Conservation (phyloP, 2,113 vertebrate genomes). For the Mesitornis unicolor region DNA sequence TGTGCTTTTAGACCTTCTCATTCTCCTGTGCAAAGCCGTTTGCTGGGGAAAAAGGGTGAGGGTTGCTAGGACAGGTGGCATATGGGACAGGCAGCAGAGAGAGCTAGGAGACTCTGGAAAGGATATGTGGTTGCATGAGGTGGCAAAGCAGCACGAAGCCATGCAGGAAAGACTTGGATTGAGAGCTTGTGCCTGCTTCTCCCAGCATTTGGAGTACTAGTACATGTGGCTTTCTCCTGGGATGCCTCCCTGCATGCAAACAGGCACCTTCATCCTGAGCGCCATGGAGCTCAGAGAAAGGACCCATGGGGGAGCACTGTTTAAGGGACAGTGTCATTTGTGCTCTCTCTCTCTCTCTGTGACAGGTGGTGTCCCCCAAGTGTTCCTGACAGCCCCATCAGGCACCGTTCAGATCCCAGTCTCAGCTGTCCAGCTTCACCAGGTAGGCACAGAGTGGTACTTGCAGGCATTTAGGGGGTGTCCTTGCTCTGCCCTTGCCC, state of each 20-base stretch:
- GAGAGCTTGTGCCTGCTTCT: not conserved
- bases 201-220: not conserved
- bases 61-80: not conserved
- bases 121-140: not conserved
- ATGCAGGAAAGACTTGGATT: not conserved
- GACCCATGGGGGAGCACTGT: not conserved
- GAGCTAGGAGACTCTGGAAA: not conserved
- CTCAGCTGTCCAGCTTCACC: slow-evolving; percentile 96
- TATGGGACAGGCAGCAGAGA: not conserved
- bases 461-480: not conserved
- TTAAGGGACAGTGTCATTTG: not conserved
- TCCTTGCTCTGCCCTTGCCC: not conserved
- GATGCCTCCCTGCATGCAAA: not conserved
- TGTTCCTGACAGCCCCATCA: slow-evolving; percentile 92
- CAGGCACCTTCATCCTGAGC: not conserved
- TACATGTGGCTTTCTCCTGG: not conserved
- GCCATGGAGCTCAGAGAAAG: not conserved
- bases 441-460: slow-evolving; percentile 77
- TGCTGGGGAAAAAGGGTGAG: not conserved
- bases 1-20: rapidly evolving
- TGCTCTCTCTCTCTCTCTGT: not conserved
- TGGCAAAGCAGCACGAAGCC: not conserved
- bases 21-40: not conserved
- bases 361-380: slow-evolving; percentile 89
- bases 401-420: slow-evolving; percentile 97